A percentile compares a stretch with the other conserved stretches of the same genome.
Conservation (phyloP, 2,797 vertebrate genomes). For the Emys orbicularis region DNA sequence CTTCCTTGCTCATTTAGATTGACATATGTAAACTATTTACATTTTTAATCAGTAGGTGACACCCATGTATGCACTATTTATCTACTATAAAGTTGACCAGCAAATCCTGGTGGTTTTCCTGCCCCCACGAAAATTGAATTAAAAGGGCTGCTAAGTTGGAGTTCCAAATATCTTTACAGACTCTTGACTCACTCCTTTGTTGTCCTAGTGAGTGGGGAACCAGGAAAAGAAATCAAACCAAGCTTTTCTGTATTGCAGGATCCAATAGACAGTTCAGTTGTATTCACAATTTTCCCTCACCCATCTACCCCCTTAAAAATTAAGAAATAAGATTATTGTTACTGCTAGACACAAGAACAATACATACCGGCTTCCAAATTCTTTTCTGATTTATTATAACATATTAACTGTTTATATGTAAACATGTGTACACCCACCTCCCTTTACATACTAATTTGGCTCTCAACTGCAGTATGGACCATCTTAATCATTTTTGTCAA, state of each 20-base stretch:
- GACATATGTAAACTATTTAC: neutral
- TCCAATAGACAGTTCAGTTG: neutral
- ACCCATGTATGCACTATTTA: neutral
- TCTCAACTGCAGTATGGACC: neutral
- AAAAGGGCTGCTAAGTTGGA: neutral
- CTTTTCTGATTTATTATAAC: neutral
- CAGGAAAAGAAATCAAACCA: neutral
- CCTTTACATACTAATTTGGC: neutral
- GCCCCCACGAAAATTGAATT: neutral
- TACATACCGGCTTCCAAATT: neutral
- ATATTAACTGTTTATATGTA: neutral
- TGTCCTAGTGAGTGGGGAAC: neutral
- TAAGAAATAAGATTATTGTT: neutral
- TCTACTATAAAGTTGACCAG: neutral
- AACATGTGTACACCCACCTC: neutral
- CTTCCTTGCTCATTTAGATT: conserved; percentile 10
- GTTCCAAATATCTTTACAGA: neutral
- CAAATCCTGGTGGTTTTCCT: neutral
- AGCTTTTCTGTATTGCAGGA: neutral
- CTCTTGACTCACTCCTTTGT: neutral
- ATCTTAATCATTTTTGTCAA: neutral
- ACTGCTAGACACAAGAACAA: neutral
- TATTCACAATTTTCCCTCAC: neutral
- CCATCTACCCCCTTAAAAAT: neutral
- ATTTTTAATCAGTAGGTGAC: neutral